Evolutionary conservation across 23 tunicate species (phyloP), one percentile per base, ranked within the genome.

Genomic region (Corella eumyota): DNA sequence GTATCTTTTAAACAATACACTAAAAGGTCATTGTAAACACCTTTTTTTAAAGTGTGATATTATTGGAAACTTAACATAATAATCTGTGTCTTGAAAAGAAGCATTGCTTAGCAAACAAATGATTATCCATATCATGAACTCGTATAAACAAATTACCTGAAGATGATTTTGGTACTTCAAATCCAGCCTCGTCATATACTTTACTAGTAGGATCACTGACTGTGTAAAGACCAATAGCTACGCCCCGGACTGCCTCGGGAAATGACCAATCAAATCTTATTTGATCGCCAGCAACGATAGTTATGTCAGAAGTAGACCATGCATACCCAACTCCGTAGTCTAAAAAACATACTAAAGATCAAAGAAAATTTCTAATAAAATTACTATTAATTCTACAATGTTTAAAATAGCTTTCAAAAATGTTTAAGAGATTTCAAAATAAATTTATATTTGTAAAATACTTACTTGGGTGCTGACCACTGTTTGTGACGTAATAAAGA

Each of bases 261-360:
- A 50, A 7, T 11, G 69, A 50, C 95, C 95, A 86, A 17, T 20
- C 20, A 40, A 83, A 77, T 6, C 27, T 24, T 25, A 86, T 75
- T n/a, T 36, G 36, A 35, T 86, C 95, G 4, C 95, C 95, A n/a
- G 36, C 74, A 1, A 2, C 40, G 6, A 74, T 74, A 3, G 65
- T 46, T 22, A 77, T 29, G 34, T 48, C 45, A 3, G 70, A 48
- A 0, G 95, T 85, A 6, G 50, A 31, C 85, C 85, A 86, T 29
- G 57, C 75, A 51, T 71, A 86, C 5, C 95, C 95, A 31, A 66
- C 31, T 22, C 95, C 95, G 33, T 34, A 46, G 3, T 60, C 95
- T 86, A 44, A 0, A 4, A 6, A 62, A 37, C 2, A 27, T 51
- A n/a, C n/a, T n/a, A n/a, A n/a, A n/a, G n/a, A n/a, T n/a, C n/a